Base-by-base conservation (phyloP, 2,888 invertebrate genomes). In the Rotaria socialis region DNA sequence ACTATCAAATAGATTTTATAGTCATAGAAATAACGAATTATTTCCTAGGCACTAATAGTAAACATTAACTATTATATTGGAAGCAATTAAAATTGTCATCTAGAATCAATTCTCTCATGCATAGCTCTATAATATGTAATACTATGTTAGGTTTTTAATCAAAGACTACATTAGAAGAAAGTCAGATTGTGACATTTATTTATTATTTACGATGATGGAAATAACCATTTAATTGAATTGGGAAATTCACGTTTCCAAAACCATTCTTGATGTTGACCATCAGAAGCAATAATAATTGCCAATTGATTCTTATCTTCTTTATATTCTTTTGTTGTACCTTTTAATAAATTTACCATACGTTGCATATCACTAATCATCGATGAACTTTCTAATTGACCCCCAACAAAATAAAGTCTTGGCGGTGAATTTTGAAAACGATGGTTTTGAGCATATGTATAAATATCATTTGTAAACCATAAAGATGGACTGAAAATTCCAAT, bases 191-290 rank as follows among this genome's bases (percentile, higher is more conserved):
- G 35, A 19, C 19, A 27, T 67, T 67, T 0, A 27, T 67, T 67
- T 67, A 67, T 67, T 67, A 52, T 19, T 67, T 10, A 27, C 5
- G 10, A 1, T 50, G 16, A 47, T 16, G 55, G 84, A 85, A 85
- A 86, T 56, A 86, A 67, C 85, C 85, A 86, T 14, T 80, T 60
- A 14, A 85, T 60, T 22, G 85, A 85, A 50, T 47, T 60, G 5
- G 75, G 75, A 85, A 86, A 86, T 60, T 85, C 86, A n/a, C 84
- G 74, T 50, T 27, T 85, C 86, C 86, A 86, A 52, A 86, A 86
- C 80, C 85, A 85, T 85, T 86, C 86, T 58, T 43, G 56, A 60
- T 86, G 86, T 74, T 58, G 35, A n/a, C 86, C 86, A 67, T 86
- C 60, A 16, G 56, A 3, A 58, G 50, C 47, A 24, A 80, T 27